Evolutionary conservation across 2,888 invertebrate species (phyloP).

Genomic region (Balanococcus diminutus): DNA sequence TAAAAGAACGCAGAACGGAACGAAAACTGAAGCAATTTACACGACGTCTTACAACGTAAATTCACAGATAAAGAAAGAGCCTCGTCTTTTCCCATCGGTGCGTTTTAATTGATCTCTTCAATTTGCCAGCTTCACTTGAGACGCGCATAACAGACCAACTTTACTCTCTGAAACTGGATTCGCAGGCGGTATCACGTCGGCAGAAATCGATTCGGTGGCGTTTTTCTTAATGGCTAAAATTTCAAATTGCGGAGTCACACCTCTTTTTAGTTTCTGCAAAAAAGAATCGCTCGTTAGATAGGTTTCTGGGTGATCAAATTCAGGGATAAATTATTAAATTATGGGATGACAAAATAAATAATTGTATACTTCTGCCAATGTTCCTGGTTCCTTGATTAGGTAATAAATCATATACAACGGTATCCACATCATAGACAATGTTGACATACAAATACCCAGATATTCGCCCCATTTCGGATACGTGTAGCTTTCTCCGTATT

Average conservation of each 20-base stretch:
- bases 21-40: background rate
- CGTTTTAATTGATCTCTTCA: background rate
- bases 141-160: constrained; percentile 35
- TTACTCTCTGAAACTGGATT: constrained; percentile 46
- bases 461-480: constrained; percentile 70
- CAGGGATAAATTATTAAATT: background rate
- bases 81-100: background rate
- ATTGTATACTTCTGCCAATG: constrained; percentile 64
- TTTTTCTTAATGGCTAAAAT: constrained; percentile 38
- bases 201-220: background rate
- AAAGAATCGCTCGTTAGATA: background rate
- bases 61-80: constrained; percentile 23
- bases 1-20: background rate
- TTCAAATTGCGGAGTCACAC: constrained; percentile 54
- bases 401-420: constrained; percentile 70
- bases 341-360: too few species aligned
- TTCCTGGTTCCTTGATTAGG: constrained; percentile 64
- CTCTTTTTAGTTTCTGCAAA: constrained; percentile 51
- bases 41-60: background rate
- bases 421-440: constrained; percentile 72
- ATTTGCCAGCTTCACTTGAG: constrained; percentile 21
- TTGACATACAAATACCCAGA: constrained; percentile 68
- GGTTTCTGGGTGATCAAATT: background rate
- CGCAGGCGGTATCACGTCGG: constrained; percentile 6
- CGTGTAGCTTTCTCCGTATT: constrained; percentile 65